phyloP scores from a whole-genome alignment of 2,797 vertebrate genomes.

The Helarctos malayanus region DNA sequence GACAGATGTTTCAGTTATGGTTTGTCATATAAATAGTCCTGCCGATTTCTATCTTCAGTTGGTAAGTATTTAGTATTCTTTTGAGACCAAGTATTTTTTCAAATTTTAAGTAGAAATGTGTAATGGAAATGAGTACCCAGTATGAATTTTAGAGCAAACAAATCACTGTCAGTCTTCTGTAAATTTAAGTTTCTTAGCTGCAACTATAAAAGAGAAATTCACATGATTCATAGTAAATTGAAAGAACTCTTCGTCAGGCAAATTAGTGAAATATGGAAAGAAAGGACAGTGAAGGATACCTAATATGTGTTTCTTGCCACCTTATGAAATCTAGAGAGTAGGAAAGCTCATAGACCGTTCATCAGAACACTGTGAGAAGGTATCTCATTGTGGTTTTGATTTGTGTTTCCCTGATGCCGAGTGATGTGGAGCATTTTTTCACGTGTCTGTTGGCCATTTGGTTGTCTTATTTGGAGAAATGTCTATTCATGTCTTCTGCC shows the following conservation, averaged over 20 bases:
- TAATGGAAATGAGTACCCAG: background rate
- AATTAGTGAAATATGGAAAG: conserved; percentile 26
- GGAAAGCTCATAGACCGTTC: background rate
- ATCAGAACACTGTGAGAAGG: background rate
- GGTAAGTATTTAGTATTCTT: conserved; percentile 86
- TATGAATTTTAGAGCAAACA: conserved; percentile 35
- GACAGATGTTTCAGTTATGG: conserved; percentile 81
- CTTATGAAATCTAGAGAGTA: background rate
- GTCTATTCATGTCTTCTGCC: no score
- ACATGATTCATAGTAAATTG: background rate
- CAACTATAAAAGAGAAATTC: conserved; percentile 41
- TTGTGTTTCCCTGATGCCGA: no score
- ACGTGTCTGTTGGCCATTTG: no score
- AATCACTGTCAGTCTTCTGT: background rate
- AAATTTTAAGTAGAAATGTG: conserved; percentile 57
- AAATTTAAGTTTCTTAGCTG: conserved; percentile 49
- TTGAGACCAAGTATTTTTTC: background rate
- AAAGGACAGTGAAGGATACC: background rate
- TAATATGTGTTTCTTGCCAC: conserved; percentile 16
- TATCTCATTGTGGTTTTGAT: no score
- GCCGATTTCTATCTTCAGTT: conserved; percentile 90
- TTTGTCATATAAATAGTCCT: conserved; percentile 89
- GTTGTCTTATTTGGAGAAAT: no score
- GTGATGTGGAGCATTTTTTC: no score
- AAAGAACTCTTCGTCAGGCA: conserved; percentile 25